Base-by-base conservation (phyloP, 2,888 invertebrate genomes). In the Yponomeuta evonymella region DNA sequence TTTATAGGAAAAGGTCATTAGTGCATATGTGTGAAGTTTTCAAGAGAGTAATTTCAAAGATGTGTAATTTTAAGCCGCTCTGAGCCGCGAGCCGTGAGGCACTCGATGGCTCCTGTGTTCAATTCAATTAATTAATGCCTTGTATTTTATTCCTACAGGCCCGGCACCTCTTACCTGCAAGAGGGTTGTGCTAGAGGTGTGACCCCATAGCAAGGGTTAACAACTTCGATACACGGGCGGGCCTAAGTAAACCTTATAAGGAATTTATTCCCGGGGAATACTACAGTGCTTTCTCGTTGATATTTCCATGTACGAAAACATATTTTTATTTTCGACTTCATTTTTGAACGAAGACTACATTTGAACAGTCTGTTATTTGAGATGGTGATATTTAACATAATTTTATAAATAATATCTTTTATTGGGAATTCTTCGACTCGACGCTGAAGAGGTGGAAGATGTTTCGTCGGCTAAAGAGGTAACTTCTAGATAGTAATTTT, bases 111-210 rank as follows among this genome's bases (percentile, higher is more conserved):
- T 92, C 90, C 81, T 78, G 85, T 90, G 87, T 81, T 77, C 70
- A 77, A 78, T 87, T 85, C 89, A 88, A 82, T 83, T 87, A 81
- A 92, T 93, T 93, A 93, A 93, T 92, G 89, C 89, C 83, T 81
- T 91, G 87, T 93, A 89, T 93, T 93, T 93, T 93, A 93, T 92
- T 92, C 92, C 93, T 91, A 90, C 93, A 93, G 93, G 93, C 93
- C 93, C 93, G 90, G 93, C 90, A 92, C 93, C 93, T 92, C 92
- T 93, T 92, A 89, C 89, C 89, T 91, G 89, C 89, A 92, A 93
- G 92, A 93, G 92, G 92, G 92, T 93, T 88, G 89, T 92, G 89
- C 89, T 90, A 89, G 92, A 93, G 93, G 93, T 92, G 91, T 91
- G 90, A 92, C 90, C 91, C 91, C 80, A 87, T 92, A 87, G 89